Evolutionary conservation across 2,888 invertebrate genomes (phyloP), one percentile per base, ranked within the genome.

Genomic region (Yponomeuta cagnagella): DNA sequence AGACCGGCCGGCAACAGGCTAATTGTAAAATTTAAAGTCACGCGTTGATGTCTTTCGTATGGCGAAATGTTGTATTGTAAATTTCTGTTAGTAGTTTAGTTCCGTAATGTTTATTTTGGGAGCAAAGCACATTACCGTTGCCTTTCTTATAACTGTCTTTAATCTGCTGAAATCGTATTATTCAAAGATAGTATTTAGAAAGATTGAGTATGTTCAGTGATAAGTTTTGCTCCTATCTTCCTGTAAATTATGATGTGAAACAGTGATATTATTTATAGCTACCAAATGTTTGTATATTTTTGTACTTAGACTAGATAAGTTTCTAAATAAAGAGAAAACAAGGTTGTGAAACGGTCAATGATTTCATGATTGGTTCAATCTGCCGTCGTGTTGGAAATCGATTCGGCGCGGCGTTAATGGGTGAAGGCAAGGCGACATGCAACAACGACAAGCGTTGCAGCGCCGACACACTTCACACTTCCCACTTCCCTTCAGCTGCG

Each of bases 301-400:
- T 65, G 65, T 65, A 65, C 65, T 73, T 71, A 75, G 74, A 30
- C 70, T 86, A 81, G 80, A 80, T 88, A 86, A 85, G 87, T 91
- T 90, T 89, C 90, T 80, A 85, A 90, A 90, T 91, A 90, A 91
- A 90, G 75, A 74, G 52, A 58, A 58, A 58, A 58, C 52, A 58
- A 58, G 52, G 79, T 90, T 89, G 89, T 87, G 84, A 86, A 90
- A 88, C 76, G 77, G 77, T 63, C 76, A 80, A 81, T 58, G 52
- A 58, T 58, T 58, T 58, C 88, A 89, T 89, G 86, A 84, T 87
- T 87, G 82, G 80, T 65, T 65, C 82, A 77, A 75, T 76, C 77
- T 78, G 52, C 8, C 52, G 52, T 58, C 52, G 77, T 78, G 75
- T 73, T 77, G 76, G 80, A 76, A 76, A 75, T 78, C 80, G 82